These are phyloP conservation scores for Zygogramma bicolorata DNA, from an alignment of 2,888 invertebrate genomes.

Conservation along the genomic window DNA sequence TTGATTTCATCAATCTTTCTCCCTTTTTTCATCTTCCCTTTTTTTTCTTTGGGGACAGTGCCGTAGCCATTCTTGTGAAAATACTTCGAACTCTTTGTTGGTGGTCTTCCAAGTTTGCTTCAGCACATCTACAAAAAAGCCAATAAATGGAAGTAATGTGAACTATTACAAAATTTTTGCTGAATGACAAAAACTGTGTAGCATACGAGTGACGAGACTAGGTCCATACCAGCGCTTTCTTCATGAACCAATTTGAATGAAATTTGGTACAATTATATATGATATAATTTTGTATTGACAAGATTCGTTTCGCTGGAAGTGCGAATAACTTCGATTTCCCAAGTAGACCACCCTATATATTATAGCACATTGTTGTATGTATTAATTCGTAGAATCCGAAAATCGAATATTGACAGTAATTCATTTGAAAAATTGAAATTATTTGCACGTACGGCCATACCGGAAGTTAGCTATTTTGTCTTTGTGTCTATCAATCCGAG, in stretches of 20 bases:
- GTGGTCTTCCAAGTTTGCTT: constrained; percentile 2
- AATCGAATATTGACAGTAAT: not conserved
- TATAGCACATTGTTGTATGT: not conserved
- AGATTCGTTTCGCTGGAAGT: not conserved
- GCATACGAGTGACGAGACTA: not conserved
- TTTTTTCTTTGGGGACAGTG: constrained; percentile 4
- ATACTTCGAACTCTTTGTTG: constrained; percentile 7
- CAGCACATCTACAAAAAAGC: not conserved
- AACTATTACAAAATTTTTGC: not conserved
- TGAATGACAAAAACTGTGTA: not conserved
- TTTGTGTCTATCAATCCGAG: not conserved
- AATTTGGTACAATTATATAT: no score
- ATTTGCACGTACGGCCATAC: not conserved
- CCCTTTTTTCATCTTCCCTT: no score
- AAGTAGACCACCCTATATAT: no score
- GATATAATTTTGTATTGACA: not conserved
- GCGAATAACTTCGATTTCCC: not conserved
- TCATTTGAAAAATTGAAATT: not conserved
- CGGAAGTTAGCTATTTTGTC: no score
- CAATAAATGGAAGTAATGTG: not conserved
- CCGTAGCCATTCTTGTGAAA: not conserved
- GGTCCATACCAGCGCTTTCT: not conserved
- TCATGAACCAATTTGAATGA: no score
- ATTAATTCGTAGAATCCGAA: not conserved
- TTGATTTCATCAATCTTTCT: no score